Base-by-base conservation (phyloP, 1,140 invertebrate genomes). In the Cotesia chilonis region DNA sequence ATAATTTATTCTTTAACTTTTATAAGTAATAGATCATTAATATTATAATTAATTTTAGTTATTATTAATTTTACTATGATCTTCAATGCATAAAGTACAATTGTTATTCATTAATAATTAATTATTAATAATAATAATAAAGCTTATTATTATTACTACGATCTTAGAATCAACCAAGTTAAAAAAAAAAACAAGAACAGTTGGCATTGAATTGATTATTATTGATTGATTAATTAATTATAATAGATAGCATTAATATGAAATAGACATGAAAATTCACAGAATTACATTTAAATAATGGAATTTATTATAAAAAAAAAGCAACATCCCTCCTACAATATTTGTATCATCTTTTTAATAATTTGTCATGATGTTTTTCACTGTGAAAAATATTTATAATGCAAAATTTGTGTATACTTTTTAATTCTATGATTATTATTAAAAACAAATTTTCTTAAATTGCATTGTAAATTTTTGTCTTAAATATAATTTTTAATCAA, bases 1-100 rank as follows among this genome's bases (percentile, higher is more conserved):
- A 72, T 72, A 72, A 72, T 72, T 72, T 72, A 72, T 72, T 72
- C 35, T 37, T 59, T 72, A 60, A 67, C 60, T 60, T 72, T 61
- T 68, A 57, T 68, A 68, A 63, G 65, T 37, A 67, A 47, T 72
- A 60, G 65, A n/a, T 47, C 1, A 47, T 47, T 47, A 47, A 47
- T 9, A 47, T 47, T 47, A 47, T 47, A 9, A 47, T 47, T 47
- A 47, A 47, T 47, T 47, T 9, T 47, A 47, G 10, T 47, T 47
- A 47, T 47, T 47, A 2, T 47, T 47, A 47, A 6, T 47, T 9
- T 47, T 47, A 47, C 10, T 47, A 47, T 66, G 2, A 55, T 60
- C 38, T 57, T 59, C 55, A 61, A 68, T 66, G 57, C 71, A 72
- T 61, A 35, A 60, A 68, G 64, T 66, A 71, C 41, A 72, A 66